phyloP scores from a whole-genome alignment of 2,888 invertebrate species.

The Cosmorhoe ocellata region DNA sequence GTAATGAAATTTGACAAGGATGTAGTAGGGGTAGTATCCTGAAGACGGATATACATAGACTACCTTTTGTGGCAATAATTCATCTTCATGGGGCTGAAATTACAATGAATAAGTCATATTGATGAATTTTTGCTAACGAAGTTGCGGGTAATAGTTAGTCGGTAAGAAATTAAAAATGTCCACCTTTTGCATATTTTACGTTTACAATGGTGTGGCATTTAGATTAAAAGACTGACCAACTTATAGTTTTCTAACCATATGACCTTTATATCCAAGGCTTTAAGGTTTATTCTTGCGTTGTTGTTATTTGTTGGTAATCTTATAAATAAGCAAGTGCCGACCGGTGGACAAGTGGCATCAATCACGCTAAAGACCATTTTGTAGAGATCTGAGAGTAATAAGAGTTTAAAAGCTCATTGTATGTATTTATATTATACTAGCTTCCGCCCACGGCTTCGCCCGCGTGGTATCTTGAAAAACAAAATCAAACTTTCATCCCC shows the following conservation, averaged over 20 bases:
- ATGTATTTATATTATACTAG: neutral
- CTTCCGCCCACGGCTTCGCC: too few species aligned
- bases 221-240: constrained; percentile 26
- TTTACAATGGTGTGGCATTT: constrained; percentile 36
- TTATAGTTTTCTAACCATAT: neutral
- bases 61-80: too few species aligned
- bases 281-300: constrained; percentile 11
- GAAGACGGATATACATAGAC: too few species aligned
- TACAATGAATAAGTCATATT: too few species aligned
- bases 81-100: too few species aligned
- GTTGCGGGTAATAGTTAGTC: too few species aligned
- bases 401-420: neutral
- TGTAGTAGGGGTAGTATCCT: too few species aligned
- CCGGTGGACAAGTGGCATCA: constrained; percentile 45
- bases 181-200: constrained; percentile 38
- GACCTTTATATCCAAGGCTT: neutral
- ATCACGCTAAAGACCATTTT: constrained; percentile 48
- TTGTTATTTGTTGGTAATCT: constrained; percentile 11
- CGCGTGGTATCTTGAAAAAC: too few species aligned
- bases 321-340: constrained; percentile 47
- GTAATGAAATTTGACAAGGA: too few species aligned
- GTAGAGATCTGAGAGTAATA: constrained; percentile 15
- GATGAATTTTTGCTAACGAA: too few species aligned
- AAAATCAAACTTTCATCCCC: too few species aligned
- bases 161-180: too few species aligned